Evolutionary conservation across 1,140 invertebrate genomes (phyloP).

Genomic region (Eciton burchellii): DNA sequence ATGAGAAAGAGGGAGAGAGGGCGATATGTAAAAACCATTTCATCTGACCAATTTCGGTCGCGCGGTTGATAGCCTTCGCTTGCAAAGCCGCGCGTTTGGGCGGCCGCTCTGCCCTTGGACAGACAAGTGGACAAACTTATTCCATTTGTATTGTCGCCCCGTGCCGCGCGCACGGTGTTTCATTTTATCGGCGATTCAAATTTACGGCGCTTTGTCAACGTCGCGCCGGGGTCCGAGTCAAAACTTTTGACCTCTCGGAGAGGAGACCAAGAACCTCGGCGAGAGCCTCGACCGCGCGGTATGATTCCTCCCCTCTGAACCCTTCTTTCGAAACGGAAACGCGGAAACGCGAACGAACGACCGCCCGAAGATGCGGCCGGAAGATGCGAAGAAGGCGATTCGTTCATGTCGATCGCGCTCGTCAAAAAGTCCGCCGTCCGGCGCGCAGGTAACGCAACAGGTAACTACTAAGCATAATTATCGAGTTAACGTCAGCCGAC

Average conservation of each 20-base stretch:
- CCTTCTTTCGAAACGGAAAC: no score
- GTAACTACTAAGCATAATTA: constrained; percentile 49
- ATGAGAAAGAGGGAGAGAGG: background rate
- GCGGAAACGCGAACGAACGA: no score
- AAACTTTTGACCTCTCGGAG: constrained; percentile 2
- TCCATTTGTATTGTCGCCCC: constrained; percentile 40
- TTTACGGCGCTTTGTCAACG: constrained; percentile 2
- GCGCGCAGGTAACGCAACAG: constrained; percentile 33
- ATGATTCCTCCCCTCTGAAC: no score
- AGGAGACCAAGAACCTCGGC: background rate
- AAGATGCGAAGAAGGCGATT: background rate
- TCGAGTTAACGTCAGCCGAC: constrained; percentile 31
- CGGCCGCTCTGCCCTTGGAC: constrained; percentile 27
- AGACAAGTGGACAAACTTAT: constrained; percentile 51
- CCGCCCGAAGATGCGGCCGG: no score
- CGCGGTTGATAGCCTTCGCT: constrained; percentile 14
- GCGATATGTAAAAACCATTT: constrained; percentile 17
- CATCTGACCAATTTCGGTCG: constrained; percentile 28
- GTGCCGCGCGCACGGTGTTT: constrained; percentile 9
- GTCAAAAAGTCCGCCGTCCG: constrained; percentile 18
- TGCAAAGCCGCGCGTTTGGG: constrained; percentile 25
- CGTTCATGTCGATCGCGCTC: background rate
- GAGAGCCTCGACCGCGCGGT: background rate
- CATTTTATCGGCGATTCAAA: constrained; percentile 40
- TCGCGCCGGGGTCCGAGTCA: constrained; percentile 1